phyloP scores from a whole-genome alignment of 2,797 vertebrate species.

The Melanotaenia parkinsoni region DNA sequence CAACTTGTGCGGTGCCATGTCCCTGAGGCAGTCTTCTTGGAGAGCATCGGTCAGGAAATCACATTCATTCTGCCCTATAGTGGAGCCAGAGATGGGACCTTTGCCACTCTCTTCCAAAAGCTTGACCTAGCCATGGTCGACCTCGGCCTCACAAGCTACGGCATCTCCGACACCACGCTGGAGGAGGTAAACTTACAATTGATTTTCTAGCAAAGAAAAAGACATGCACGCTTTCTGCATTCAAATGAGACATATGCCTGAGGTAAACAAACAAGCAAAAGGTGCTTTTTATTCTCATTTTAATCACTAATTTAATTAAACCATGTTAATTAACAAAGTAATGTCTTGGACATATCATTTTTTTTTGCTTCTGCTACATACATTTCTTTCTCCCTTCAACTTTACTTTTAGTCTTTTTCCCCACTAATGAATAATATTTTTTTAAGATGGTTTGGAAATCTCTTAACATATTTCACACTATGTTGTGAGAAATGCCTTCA shows the following conservation, averaged over 20 bases:
- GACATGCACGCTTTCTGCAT: neutral
- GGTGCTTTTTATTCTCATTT: neutral
- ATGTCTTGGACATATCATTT: neutral
- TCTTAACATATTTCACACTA: neutral
- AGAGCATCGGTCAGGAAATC: slow-evolving; percentile 95
- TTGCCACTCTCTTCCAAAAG: slow-evolving; percentile 91
- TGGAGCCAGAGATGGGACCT: slow-evolving; percentile 91
- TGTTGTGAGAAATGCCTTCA: neutral
- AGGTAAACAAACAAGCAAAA: neutral
- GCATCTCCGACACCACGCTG: slow-evolving; percentile 96
- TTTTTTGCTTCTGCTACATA: neutral
- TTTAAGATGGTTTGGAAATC: neutral
- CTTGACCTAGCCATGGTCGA: slow-evolving; percentile 89
- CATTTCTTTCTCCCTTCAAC: neutral
- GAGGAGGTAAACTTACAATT: slow-evolving; percentile 87
- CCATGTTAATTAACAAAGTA: neutral
- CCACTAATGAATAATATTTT: neutral
- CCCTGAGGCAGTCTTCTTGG: slow-evolving; percentile 89
- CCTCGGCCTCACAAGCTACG: slow-evolving; percentile 93
- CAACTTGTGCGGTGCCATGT: slow-evolving; percentile 88
- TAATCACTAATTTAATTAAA: neutral
- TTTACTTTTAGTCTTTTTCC: neutral
- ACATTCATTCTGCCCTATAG: slow-evolving; percentile 93
- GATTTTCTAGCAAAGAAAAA: slow-evolving; percentile 4
- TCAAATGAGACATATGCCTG: neutral